phyloP scores from a whole-genome alignment of 1,140 invertebrate genomes.

The Hycleus phaleratus region DNA sequence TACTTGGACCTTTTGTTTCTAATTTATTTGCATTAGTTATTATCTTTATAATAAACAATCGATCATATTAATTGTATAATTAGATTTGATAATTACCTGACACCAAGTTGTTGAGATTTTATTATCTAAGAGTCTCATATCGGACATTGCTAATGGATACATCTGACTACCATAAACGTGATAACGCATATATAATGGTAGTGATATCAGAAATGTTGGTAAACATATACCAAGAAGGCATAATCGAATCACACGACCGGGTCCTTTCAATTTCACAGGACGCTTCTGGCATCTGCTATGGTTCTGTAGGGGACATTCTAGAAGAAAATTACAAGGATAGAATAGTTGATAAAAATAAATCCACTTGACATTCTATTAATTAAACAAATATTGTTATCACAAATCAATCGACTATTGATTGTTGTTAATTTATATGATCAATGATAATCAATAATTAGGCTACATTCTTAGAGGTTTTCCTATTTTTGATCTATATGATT shows the following conservation, averaged over 20 bases:
- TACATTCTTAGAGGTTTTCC: too few species aligned
- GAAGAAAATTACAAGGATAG: slow-evolving; percentile 3
- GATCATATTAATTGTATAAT: background rate
- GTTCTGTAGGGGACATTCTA: slow-evolving; percentile 26
- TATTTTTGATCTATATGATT: too few species aligned
- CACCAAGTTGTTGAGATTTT: slow-evolving; percentile 71
- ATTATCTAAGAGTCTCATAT: slow-evolving; percentile 64
- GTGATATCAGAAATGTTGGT: slow-evolving; percentile 55
- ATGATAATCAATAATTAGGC: too few species aligned
- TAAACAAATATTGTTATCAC: background rate
- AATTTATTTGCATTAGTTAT: slow-evolving; percentile 17
- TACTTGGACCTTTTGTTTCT: slow-evolving; percentile 61
- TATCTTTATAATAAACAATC: background rate
- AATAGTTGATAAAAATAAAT: too few species aligned
- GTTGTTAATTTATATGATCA: too few species aligned
- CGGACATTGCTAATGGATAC: slow-evolving; percentile 65
- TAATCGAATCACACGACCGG: slow-evolving; percentile 52
- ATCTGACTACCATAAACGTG: slow-evolving; percentile 58
- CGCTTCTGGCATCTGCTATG: slow-evolving; percentile 17
- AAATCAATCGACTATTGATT: too few species aligned
- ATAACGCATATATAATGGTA: slow-evolving; percentile 61
- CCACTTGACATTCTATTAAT: background rate
- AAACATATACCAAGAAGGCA: slow-evolving; percentile 56
- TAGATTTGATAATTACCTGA: slow-evolving; percentile 44
- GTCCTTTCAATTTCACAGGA: slow-evolving; percentile 42